These are phyloP conservation scores for Nebria brevicollis DNA, from an alignment of 2,888 invertebrate genomes.

Conservation along the genomic window DNA sequence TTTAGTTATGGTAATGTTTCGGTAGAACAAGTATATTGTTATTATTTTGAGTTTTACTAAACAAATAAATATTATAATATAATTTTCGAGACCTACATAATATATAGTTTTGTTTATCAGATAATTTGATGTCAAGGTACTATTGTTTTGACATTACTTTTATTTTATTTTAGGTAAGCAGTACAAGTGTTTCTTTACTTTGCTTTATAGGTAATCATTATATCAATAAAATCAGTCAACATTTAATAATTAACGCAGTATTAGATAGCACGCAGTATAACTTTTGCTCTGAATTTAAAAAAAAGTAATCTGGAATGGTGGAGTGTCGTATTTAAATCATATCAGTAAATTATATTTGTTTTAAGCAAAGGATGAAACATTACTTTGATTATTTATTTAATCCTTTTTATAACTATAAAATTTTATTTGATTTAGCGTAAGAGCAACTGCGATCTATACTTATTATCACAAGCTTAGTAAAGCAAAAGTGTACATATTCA, in stretches of 20 bases:
- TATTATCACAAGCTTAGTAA: too few species aligned
- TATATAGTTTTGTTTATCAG: constrained; percentile 15
- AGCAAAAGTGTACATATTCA: too few species aligned
- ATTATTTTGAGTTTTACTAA: not conserved
- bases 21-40: not conserved
- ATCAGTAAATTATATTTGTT: too few species aligned
- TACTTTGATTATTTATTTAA: too few species aligned
- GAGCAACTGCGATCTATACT: too few species aligned
- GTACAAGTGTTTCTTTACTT: constrained; percentile 7
- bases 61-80: not conserved
- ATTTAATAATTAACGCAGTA: not conserved
- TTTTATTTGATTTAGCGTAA: too few species aligned
- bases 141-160: constrained; percentile 37
- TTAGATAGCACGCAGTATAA: not conserved
- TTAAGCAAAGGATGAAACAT: too few species aligned
- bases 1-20: too few species aligned
- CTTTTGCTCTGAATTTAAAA: not conserved
- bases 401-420: too few species aligned
- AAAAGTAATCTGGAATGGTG: not conserved
- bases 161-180: constrained; percentile 37
- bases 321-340: too few species aligned
- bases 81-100: not conserved
- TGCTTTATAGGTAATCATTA: not conserved
- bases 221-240: not conserved
- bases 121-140: constrained; percentile 40